Percentiles rank a stretch among this genome's conserved stretches.
phyloP scores from a whole-genome alignment of 2,113 vertebrate species.

The Clinocottus analis region DNA sequence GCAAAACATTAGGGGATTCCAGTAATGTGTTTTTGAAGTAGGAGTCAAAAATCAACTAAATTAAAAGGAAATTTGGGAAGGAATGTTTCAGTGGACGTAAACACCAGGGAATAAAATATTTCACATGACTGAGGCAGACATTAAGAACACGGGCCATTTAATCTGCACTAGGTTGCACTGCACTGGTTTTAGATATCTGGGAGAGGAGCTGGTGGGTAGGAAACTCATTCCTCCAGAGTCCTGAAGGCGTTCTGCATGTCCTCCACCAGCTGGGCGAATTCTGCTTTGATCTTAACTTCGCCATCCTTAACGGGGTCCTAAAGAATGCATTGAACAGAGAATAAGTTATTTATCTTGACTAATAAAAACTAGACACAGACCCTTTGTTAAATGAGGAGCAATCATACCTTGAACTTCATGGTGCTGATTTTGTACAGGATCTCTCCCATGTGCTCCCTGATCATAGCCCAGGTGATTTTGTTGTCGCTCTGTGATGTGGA shows the following conservation, averaged over 20 bases:
- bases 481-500: conserved; percentile 96
- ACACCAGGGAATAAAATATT: conserved; percentile 43
- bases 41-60: conserved; percentile 27
- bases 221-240: conserved; percentile 91
- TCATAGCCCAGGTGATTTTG: conserved; percentile 97
- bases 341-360: neutral
- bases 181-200: conserved; percentile 33
- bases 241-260: conserved; percentile 99
- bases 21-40: neutral
- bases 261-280: conserved; percentile 93
- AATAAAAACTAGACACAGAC: neutral
- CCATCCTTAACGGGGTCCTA: conserved; percentile 97
- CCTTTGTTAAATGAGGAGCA: neutral
- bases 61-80: conserved; percentile 18
- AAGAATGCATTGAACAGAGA: neutral
- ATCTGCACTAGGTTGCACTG: conserved; percentile 53
- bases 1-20: conserved; percentile 12
- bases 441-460: conserved; percentile 95
- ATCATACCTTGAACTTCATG: conserved; percentile 97
- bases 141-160: conserved; percentile 32
- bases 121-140: conserved; percentile 47
- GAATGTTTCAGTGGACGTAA: conserved; percentile 65
- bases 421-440: conserved; percentile 95
- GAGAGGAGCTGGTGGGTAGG: neutral
- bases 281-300: conserved; percentile 94